Evolutionary conservation across 2,888 invertebrate species (phyloP).

Genomic region (Escarpia spicata): DNA sequence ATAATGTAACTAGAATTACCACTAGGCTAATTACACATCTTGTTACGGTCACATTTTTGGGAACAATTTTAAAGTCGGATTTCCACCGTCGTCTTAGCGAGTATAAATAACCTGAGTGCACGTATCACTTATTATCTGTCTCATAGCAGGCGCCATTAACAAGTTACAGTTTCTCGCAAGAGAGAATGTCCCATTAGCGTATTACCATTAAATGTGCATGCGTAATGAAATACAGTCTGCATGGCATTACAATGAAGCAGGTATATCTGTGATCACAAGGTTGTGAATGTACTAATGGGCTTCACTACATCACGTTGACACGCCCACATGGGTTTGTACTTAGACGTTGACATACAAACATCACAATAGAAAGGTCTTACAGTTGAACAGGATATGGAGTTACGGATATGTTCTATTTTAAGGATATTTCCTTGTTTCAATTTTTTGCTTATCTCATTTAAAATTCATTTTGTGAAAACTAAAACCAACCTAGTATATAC

Average conservation of each 20-base stretch:
- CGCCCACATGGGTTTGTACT: background rate
- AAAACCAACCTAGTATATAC: too few species aligned
- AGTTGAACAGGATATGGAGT: too few species aligned
- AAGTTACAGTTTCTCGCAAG: background rate
- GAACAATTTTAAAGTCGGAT: background rate
- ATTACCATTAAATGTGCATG: constrained; percentile 16
- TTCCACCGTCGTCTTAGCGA: background rate
- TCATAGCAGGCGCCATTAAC: background rate
- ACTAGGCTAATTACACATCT: too few species aligned
- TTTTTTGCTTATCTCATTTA: too few species aligned
- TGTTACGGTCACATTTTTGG: background rate
- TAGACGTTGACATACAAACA: background rate
- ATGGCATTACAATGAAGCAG: background rate
- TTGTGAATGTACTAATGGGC: background rate
- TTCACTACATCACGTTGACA: background rate
- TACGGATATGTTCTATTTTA: too few species aligned
- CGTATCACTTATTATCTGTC: background rate
- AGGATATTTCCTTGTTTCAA: too few species aligned
- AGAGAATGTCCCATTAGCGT: constrained; percentile 16
- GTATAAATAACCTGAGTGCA: background rate
- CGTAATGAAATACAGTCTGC: background rate
- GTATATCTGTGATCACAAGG: background rate
- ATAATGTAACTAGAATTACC: too few species aligned
- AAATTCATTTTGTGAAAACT: too few species aligned
- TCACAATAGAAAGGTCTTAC: too few species aligned